A percentile compares a stretch with the other conserved stretches of the same genome.
These are phyloP conservation scores for Neuroterus valhalla DNA, from an alignment of 1,140 invertebrate genomes.

Conservation along the genomic window DNA sequence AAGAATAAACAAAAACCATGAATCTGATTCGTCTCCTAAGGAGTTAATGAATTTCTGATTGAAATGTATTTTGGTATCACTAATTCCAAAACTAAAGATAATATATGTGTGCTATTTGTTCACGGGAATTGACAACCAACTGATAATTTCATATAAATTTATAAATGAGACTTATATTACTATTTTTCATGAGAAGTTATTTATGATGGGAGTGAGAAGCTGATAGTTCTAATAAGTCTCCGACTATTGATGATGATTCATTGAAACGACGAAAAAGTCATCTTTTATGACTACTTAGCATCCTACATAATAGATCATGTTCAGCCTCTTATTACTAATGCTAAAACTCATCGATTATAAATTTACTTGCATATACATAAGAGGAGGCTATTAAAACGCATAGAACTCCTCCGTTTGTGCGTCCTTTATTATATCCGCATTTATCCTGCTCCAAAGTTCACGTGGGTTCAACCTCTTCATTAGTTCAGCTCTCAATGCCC, in stretches of 20 bases:
- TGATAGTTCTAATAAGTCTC: not conserved
- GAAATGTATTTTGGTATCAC: no score
- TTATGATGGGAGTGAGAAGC: not conserved
- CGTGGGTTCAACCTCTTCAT: constrained; percentile 32
- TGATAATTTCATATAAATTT: no score
- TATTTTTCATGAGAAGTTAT: no score
- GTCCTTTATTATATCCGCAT: constrained; percentile 35
- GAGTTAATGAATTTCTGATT: no score
- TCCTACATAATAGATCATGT: no score
- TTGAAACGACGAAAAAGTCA: not conserved
- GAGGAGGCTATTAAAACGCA: not conserved
- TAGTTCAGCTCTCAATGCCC: constrained; percentile 16
- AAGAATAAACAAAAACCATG: no score
- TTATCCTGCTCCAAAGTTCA: constrained; percentile 36
- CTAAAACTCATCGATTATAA: not conserved
- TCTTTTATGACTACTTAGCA: not conserved
- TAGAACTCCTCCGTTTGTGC: not conserved
- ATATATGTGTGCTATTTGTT: no score
- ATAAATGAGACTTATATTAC: no score
- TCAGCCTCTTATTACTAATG: not conserved
- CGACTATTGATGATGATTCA: not conserved
- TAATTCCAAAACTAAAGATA: no score
- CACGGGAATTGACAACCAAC: no score
- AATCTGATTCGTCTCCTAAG: no score
- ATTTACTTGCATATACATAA: not conserved